Conservation (phyloP, 2,113 vertebrate genomes). For the Chaenocephalus aceratus region DNA sequence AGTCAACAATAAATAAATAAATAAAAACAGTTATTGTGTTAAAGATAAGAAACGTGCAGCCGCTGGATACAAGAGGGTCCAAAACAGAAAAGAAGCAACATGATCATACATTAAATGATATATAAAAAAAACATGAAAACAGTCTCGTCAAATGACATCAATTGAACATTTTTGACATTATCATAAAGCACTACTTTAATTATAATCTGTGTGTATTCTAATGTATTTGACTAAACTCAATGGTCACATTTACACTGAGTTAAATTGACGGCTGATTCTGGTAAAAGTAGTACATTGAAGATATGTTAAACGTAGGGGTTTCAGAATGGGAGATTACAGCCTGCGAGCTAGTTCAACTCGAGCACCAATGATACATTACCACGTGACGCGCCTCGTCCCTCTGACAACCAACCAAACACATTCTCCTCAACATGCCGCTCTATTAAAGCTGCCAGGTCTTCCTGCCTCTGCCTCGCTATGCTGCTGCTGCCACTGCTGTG, state of each 20-base stretch:
- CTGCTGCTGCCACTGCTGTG: too few relatives aligned
- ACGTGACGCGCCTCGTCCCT: too few relatives aligned
- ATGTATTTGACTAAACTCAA: not conserved
- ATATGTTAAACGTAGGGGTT: too few relatives aligned
- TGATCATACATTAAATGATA: conserved; percentile 5
- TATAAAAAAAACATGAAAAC: conserved; percentile 38
- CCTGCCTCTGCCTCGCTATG: too few relatives aligned
- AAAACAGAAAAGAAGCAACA: conserved; percentile 25
- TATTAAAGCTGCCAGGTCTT: too few relatives aligned
- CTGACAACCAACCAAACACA: too few relatives aligned
- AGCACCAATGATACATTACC: too few relatives aligned
- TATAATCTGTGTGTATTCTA: not conserved
- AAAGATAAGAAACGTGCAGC: conserved; percentile 31
- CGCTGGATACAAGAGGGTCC: conserved; percentile 1
- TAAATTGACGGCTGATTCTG: too few relatives aligned
- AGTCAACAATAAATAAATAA: conserved; percentile 33
- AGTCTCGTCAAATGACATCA: not conserved
- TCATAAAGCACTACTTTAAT: not conserved
- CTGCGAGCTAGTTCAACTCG: too few relatives aligned
- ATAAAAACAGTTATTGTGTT: not conserved
- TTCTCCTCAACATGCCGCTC: too few relatives aligned
- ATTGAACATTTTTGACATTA: conserved; percentile 10
- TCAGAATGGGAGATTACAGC: too few relatives aligned
- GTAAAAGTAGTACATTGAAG: too few relatives aligned
- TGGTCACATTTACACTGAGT: not conserved